A percentile compares a stretch with the other conserved stretches of the same genome.
Evolutionary conservation across 2,113 vertebrate genomes (phyloP).

Genomic region (Pseudopipra pipra): DNA sequence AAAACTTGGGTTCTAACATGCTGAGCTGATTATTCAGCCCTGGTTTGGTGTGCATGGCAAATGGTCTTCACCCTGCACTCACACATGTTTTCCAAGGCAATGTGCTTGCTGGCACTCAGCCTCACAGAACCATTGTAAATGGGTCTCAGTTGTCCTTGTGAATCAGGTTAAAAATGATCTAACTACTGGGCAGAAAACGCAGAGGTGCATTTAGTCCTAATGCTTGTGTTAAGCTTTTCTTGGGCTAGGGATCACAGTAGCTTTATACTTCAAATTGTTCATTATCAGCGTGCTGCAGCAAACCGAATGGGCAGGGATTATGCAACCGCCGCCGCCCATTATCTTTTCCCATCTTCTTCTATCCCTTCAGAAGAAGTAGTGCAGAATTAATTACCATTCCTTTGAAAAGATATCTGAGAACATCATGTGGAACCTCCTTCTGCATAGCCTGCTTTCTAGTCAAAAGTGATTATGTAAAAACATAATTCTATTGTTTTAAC

Average conservation of each 20-base stretch:
- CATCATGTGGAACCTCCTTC: background rate
- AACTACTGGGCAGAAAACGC: background rate
- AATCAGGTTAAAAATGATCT: slow-evolving; percentile 19
- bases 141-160: slow-evolving; percentile 25
- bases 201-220: slow-evolving; percentile 8
- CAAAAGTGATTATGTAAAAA: slow-evolving; percentile 42
- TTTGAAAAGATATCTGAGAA: slow-evolving; percentile 43
- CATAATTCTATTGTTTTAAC: slow-evolving; percentile 23
- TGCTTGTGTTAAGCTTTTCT: background rate
- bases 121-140: background rate
- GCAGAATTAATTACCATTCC: slow-evolving; percentile 48
- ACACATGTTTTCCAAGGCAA: slow-evolving; percentile 1
- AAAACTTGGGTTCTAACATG: background rate
- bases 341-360: slow-evolving; percentile 18
- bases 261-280: background rate
- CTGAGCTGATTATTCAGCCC: slow-evolving; percentile 1
- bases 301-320: background rate
- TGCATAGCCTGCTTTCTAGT: slow-evolving; percentile 15
- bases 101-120: slow-evolving; percentile 23
- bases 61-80: background rate
- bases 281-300: background rate
- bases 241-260: background rate
- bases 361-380: slow-evolving; percentile 11
- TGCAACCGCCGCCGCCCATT: background rate
- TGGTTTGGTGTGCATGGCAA: background rate